Percentiles rank a stretch among this genome's conserved stretches.
These are phyloP conservation scores for Paramisgurnus dabryanus DNA, from an alignment of 2,113 vertebrate genomes.

Conservation along the genomic window DNA sequence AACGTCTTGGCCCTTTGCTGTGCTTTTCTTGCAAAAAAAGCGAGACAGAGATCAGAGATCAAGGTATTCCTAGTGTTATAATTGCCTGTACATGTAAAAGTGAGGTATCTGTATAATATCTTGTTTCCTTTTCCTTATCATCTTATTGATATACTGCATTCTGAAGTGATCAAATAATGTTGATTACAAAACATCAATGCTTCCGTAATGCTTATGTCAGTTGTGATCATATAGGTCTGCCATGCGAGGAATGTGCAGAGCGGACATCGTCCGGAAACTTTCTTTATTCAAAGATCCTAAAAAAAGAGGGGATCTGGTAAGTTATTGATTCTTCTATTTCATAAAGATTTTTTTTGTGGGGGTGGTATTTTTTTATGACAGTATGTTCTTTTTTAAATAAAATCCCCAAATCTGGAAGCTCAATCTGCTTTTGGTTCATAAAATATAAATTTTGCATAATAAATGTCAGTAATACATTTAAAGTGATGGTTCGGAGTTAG, in stretches of 20 bases:
- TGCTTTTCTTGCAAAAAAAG: neutral
- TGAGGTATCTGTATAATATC: neutral
- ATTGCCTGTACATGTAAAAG: slow-evolving; percentile 7
- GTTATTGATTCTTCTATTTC: slow-evolving; percentile 1
- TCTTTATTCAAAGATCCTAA: slow-evolving; percentile 6
- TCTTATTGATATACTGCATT: slow-evolving; percentile 9
- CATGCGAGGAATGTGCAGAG: slow-evolving; percentile 11
- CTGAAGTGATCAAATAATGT: slow-evolving; percentile 9
- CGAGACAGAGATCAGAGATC: neutral
- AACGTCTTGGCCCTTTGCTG: neutral
- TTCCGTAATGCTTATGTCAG: slow-evolving; percentile 9
- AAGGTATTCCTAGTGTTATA: neutral
- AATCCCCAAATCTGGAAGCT: slow-evolving; percentile 3
- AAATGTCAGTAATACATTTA: slow-evolving; percentile 7
- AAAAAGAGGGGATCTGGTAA: neutral
- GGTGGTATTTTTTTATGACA: too few relatives aligned
- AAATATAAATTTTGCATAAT: slow-evolving; percentile 4
- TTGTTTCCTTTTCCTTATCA: slow-evolving; percentile 9
- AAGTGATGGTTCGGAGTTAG: slow-evolving; percentile 9
- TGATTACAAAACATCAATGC: slow-evolving; percentile 1
- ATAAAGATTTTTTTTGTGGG: neutral
- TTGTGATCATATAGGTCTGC: slow-evolving; percentile 3
- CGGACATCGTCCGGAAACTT: neutral
- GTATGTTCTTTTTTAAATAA: slow-evolving; percentile 1
- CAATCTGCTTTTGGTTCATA: slow-evolving; percentile 6